A percentile compares a stretch with the other conserved stretches of the same genome.
Conservation (phyloP, 1,140 invertebrate genomes). For the Diorhabda carinulata region DNA sequence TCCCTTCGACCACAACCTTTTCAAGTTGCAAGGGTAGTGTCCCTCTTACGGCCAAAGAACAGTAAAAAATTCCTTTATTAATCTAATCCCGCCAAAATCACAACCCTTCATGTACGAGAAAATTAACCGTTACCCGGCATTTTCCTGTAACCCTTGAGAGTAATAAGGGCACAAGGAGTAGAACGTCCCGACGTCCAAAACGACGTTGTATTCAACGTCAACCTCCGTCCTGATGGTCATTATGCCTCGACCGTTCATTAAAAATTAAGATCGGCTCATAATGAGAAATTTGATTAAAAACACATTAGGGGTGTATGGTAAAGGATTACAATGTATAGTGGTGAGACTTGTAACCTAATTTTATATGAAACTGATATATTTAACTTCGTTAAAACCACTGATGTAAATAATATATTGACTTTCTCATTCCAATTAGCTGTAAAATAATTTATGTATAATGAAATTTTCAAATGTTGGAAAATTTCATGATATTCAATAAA, state of each 20-base stretch:
- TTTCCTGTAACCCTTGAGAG: slow-evolving; percentile 15
- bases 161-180: slow-evolving; percentile 11
- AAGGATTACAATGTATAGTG: background rate
- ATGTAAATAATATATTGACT: too few relatives aligned
- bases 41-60: background rate
- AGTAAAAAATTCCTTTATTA: slow-evolving; percentile 1
- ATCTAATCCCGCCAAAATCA: slow-evolving; percentile 2
- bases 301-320: slow-evolving; percentile 40
- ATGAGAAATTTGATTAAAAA: slow-evolving; percentile 48
- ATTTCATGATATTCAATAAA: too few relatives aligned
- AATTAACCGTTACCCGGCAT: slow-evolving; percentile 1
- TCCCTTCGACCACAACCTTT: background rate
- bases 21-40: background rate
- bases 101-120: background rate
- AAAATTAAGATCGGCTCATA: slow-evolving; percentile 45
- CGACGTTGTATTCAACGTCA: slow-evolving; percentile 1
- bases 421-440: too few relatives aligned
- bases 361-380: too few relatives aligned
- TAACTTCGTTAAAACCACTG: too few relatives aligned
- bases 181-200: background rate
- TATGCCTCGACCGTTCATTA: slow-evolving; percentile 41
- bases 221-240: slow-evolving; percentile 19
- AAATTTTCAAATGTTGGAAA: too few relatives aligned
- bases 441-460: too few relatives aligned
- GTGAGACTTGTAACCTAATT: too few relatives aligned